Base-by-base conservation (phyloP, 2,888 invertebrate genomes). In the Lymantria dispar region DNA sequence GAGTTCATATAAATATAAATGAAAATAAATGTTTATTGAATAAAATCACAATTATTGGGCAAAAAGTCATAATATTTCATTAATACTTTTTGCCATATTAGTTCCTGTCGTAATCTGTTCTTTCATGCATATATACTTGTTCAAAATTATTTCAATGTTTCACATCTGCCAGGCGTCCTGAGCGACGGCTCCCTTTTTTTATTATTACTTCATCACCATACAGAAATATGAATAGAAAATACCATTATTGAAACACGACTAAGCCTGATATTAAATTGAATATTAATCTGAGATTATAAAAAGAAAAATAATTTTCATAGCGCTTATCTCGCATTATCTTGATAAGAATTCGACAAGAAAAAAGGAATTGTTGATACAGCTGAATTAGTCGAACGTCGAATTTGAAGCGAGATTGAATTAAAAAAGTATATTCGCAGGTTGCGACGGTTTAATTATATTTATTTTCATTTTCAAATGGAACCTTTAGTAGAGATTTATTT, bases 261-360 rank as follows among this genome's bases (percentile, higher is more conserved):
- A 33, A 15, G 31, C 43, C 8, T 10, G 39, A 43, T 43, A 44
- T 39, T 3, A 38, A 50, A 51, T 44, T 30, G 43, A 41, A 49
- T 29, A 36, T 46, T 44, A 45, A 46, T 15, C 37, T 43, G 15
- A 8, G 37, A 50, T 50, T 50, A 45, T n/a, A 14, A 43, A 22
- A 44, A 49, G 33, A 40, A 22, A 22, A 41, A 39, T 5, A n/a
- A 41, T 41, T 53, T 51, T 15, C 47, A 33, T 41, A 8, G n/a
- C 13, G 48, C 39, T 44, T 39, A 10, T 13, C 10, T 15, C n/a
- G 12, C 33, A 45, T 41, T 36, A 33, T 36, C 36, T 22, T 36
- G 39, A 40, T 48, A 15, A 31, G 38, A 33, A 33, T 7, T 31
- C 43, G 12, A 12, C 37, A 37, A 41, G 43, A 22, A 53, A 46